Base-by-base conservation (phyloP, 2,797 vertebrate genomes). In the Acanthiza pusilla region DNA sequence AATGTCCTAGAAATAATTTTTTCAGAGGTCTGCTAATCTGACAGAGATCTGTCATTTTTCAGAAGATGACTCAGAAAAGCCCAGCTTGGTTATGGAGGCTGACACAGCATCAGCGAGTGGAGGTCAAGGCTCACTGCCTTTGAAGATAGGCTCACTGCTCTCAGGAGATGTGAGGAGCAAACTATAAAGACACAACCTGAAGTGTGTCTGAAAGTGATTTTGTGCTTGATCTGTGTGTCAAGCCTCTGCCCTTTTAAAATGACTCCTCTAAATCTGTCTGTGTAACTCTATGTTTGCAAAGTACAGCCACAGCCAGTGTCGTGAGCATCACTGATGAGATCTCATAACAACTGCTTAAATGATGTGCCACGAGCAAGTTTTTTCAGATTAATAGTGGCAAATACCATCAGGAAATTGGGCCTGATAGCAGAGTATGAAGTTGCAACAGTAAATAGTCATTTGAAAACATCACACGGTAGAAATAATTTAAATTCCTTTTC, bases 111-210 rank as follows among this genome's bases (percentile, higher is more conserved):
- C 80, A 47, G 92, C 88, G 93, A 91, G 62, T 5, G 17, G 68
- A 74, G 77, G 77, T 82, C 85, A 85, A 0, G 2, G 80, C 90
- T 95, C 3, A 0, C 83, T 94, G 74, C 66, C 71, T 91, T 88
- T 96, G 93, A 91, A 93, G 92, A 50, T 88, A 48, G n/a, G n/a
- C n/a, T n/a, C n/a, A n/a, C 5, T 79, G 42, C 70, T 75, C 58
- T 78, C 73, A 43, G 80, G 60, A 88, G 23, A 71, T 86, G 58
- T 5, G 74, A 87, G 62, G 47, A 53, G 45, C 5, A 7, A 62
- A 27, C 51, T 62, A 38, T 48, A 53, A 94, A 84, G 90, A 66
- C 1, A 7, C 30, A 10, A 60, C 32, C 80, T 84, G 76, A 54
- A 85, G 43, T 48, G 48, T 43, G 29, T 43, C 83, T 90, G 45